phyloP scores from a whole-genome alignment of 2,888 invertebrate genomes.

The Opisthograptis luteolata region DNA sequence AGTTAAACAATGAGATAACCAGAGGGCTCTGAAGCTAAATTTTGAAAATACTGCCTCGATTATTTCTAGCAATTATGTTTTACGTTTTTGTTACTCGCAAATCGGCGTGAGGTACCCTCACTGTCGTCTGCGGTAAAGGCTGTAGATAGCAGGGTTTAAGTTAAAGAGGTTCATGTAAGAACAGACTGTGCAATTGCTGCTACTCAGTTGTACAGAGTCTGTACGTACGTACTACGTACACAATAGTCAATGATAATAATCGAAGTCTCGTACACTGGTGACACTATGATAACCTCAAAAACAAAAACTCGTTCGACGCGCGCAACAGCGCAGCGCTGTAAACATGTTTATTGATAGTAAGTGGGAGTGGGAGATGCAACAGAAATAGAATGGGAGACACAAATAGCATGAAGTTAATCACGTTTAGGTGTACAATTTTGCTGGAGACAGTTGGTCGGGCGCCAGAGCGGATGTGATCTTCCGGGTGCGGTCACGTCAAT shows the following conservation, averaged over 20 bases:
- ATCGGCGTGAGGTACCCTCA: too few species aligned
- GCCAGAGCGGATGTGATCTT: constrained; percentile 79
- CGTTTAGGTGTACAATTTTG: constrained; percentile 58
- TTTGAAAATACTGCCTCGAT: too few species aligned
- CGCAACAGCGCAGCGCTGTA: background rate
- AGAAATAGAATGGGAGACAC: constrained; percentile 46
- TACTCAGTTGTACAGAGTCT: too few species aligned
- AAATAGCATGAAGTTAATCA: constrained; percentile 54
- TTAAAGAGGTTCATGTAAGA: constrained; percentile 4
- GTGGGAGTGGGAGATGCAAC: constrained; percentile 21
- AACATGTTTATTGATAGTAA: constrained; percentile 16
- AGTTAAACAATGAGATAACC: too few species aligned
- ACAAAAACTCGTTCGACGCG: background rate
- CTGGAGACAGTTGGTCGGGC: constrained; percentile 55
- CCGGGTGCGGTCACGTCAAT: constrained; percentile 74
- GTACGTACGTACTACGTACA: too few species aligned
- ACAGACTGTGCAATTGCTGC: constrained; percentile 9
- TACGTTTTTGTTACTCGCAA: too few species aligned
- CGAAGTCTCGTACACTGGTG: background rate
- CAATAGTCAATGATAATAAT: background rate
- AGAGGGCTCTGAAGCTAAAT: too few species aligned
- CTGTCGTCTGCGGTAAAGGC: too few species aligned
- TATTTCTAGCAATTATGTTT: too few species aligned
- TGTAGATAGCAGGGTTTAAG: too few species aligned
- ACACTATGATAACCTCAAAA: background rate